Percentiles rank a stretch among this genome's conserved stretches.
Conservation (phyloP, 2,888 invertebrate species). For the Spilarctia lutea region DNA sequence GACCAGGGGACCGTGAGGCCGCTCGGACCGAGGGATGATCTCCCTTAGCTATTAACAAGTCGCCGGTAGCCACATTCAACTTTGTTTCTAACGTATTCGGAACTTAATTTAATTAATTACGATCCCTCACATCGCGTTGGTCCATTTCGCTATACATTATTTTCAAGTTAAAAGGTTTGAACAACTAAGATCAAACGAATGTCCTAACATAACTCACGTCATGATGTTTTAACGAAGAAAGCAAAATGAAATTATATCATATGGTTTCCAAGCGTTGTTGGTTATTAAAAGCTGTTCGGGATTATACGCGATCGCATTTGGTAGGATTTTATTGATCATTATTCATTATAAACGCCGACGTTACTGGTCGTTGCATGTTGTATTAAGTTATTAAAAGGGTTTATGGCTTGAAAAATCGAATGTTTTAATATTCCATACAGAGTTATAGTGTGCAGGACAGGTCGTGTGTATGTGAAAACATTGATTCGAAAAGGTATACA, state of each 20-base stretch:
- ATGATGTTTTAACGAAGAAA: conserved; percentile 65
- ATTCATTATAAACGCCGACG: conserved; percentile 75
- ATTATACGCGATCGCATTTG: conserved; percentile 67
- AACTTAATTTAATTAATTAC: conserved; percentile 86
- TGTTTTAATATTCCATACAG: conserved; percentile 30
- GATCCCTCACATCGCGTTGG: conserved; percentile 67
- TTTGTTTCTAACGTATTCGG: conserved; percentile 81
- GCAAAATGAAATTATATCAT: conserved; percentile 60
- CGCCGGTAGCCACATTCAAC: conserved; percentile 77
- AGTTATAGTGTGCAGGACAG: neutral
- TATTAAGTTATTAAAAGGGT: conserved; percentile 76
- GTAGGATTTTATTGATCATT: conserved; percentile 79
- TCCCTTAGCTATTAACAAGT: conserved; percentile 81
- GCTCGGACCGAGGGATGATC: conserved; percentile 71
- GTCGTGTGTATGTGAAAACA: conserved; percentile 7
- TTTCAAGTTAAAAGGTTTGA: conserved; percentile 67
- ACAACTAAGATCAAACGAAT: conserved; percentile 76
- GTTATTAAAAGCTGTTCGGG: conserved; percentile 60
- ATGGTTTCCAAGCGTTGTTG: conserved; percentile 54
- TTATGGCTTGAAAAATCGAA: conserved; percentile 64
- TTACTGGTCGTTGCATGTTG: conserved; percentile 69
- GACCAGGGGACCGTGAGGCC: conserved; percentile 59
- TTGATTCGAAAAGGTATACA: neutral
- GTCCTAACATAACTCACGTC: conserved; percentile 57
- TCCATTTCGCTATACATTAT: conserved; percentile 83